Conservation (phyloP, 2,888 invertebrate species). For the Heliconius aoede region DNA sequence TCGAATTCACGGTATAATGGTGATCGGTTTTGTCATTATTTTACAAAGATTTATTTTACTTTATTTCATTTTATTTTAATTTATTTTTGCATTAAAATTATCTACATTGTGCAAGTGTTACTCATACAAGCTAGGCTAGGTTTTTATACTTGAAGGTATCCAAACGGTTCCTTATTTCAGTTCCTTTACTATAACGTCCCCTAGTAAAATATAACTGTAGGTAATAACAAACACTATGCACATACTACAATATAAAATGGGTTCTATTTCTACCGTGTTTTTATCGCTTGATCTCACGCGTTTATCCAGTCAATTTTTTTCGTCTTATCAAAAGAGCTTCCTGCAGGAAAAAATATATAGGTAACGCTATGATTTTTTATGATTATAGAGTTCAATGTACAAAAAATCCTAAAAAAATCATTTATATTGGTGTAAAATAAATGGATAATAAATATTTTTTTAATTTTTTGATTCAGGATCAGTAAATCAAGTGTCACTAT, state of each 20-base stretch:
- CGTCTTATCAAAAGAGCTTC: slow-evolving; percentile 8
- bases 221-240: not conserved
- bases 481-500: too few species aligned
- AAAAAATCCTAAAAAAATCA: too few species aligned
- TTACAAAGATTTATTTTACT: too few species aligned
- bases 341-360: not conserved
- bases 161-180: not conserved
- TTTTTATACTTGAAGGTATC: too few species aligned
- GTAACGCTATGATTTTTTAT: not conserved
- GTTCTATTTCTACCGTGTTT: slow-evolving; percentile 9
- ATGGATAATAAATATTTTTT: too few species aligned
- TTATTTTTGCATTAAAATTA: not conserved
- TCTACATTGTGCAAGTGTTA: not conserved
- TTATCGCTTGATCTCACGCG: slow-evolving; percentile 32
- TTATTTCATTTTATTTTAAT: not conserved
- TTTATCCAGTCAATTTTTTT: slow-evolving; percentile 10
- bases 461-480: too few species aligned
- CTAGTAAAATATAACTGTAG: slow-evolving; percentile 2
- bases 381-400: not conserved
- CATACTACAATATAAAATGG: not conserved
- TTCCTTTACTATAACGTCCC: not conserved
- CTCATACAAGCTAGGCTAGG: too few species aligned
- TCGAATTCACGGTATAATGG: not conserved
- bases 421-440: too few species aligned
- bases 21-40: not conserved